These are phyloP conservation scores for Callionymus lyra DNA, from an alignment of 2,113 vertebrate species.

Conservation along the genomic window DNA sequence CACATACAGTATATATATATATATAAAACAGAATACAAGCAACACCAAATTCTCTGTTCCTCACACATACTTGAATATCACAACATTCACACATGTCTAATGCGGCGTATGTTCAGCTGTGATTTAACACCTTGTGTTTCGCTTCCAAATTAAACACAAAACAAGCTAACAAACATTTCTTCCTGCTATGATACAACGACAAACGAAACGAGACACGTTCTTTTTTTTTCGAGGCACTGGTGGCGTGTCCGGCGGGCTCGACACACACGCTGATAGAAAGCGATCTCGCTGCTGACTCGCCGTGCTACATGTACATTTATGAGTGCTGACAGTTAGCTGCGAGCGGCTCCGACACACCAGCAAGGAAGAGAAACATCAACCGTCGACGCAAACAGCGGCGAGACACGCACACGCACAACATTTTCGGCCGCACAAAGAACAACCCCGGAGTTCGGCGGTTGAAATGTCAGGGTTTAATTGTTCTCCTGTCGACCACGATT, in stretches of 20 bases:
- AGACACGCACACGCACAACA: neutral
- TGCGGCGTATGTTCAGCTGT: too few species aligned
- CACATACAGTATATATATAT: too few species aligned
- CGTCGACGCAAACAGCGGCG: slow-evolving; percentile 1
- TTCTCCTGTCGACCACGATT: too few species aligned
- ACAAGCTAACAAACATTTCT: neutral
- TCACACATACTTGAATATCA: too few species aligned
- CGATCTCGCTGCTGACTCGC: slow-evolving; percentile 34
- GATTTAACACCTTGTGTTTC: too few species aligned
- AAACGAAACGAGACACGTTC: slow-evolving; percentile 1
- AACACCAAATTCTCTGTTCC: too few species aligned
- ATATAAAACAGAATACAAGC: too few species aligned
- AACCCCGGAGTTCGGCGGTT: too few species aligned
- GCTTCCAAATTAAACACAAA: too few species aligned
- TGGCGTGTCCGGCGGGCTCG: slow-evolving; percentile 18
- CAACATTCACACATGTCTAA: too few species aligned
- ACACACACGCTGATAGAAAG: slow-evolving; percentile 36
- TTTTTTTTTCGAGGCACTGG: neutral
- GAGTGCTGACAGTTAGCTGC: slow-evolving; percentile 38
- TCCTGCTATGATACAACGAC: neutral
- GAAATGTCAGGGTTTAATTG: too few species aligned
- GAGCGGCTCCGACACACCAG: slow-evolving; percentile 1
- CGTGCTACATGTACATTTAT: slow-evolving; percentile 36
- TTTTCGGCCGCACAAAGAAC: neutral
- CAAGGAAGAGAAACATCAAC: neutral